Conservation (phyloP, 2,888 invertebrate genomes). For the Venustoraphidia nigricollis region DNA sequence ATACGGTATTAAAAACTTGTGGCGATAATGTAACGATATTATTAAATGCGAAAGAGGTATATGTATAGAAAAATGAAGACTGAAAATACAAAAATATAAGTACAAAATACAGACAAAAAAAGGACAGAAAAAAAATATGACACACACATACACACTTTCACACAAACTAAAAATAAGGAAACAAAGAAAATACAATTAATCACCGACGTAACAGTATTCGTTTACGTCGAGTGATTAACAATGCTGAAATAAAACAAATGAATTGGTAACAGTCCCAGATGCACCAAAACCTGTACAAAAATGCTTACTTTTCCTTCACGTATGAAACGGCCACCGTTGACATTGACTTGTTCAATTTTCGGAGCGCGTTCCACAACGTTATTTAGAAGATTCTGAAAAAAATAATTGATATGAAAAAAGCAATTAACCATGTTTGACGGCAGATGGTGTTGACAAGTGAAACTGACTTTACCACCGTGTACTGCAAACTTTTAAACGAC, state of each 20-base stretch:
- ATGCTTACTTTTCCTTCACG: constrained; percentile 90
- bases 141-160: constrained; percentile 14
- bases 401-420: no score
- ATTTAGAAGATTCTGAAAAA: constrained; percentile 75
- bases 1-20: no score
- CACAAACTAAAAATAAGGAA: constrained; percentile 9
- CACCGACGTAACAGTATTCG: constrained; percentile 1
- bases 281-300: constrained; percentile 1
- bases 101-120: constrained; percentile 6
- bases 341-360: constrained; percentile 89
- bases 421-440: no score
- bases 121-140: constrained; percentile 16
- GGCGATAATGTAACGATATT: constrained; percentile 4
- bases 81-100: constrained; percentile 6
- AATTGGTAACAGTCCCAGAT: not conserved
- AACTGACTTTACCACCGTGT: no score
- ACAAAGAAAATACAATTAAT: constrained; percentile 4
- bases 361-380: constrained; percentile 85
- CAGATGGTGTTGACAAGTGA: no score
- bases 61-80: constrained; percentile 21
- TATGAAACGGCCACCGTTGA: constrained; percentile 88
- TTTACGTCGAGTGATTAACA: constrained; percentile 5
- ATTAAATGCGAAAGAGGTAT: constrained; percentile 5
- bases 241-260: constrained; percentile 2
- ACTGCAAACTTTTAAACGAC: no score